These are phyloP conservation scores for Papilio dardanus DNA, from an alignment of 1,140 invertebrate genomes.

Conservation along the genomic window DNA sequence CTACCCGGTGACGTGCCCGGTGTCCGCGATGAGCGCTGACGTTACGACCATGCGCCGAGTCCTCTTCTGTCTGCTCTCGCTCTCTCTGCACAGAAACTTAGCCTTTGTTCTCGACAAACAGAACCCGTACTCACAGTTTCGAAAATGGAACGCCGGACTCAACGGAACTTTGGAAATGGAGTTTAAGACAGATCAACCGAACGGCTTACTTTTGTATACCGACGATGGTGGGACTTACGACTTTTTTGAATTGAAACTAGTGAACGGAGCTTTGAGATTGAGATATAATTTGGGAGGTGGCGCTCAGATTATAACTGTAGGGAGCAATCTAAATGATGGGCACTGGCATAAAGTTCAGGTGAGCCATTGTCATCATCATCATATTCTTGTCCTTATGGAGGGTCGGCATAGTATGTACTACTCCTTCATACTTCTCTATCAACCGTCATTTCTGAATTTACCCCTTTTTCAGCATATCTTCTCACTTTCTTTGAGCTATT, in stretches of 20 bases:
- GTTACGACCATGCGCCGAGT: conserved; percentile 70
- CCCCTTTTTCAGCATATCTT: no score
- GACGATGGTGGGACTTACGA: conserved; percentile 97
- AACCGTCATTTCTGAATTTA: no score
- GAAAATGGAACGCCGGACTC: conserved; percentile 93
- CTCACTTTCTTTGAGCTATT: no score
- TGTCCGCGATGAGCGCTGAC: conserved; percentile 56
- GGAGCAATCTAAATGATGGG: conserved; percentile 92
- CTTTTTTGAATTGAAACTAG: conserved; percentile 97
- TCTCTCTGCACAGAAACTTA: conserved; percentile 69
- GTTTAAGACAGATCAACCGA: conserved; percentile 95
- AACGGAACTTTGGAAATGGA: conserved; percentile 95
- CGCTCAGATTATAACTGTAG: conserved; percentile 93
- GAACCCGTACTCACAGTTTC: conserved; percentile 94
- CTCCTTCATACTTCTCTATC: no score
- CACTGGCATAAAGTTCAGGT: conserved; percentile 95
- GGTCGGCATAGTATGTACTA: no score
- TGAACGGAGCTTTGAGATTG: conserved; percentile 93
- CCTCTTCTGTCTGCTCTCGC: conserved; percentile 71
- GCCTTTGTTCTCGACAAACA: conserved; percentile 92
- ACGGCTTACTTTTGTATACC: conserved; percentile 94
- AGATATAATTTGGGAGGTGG: conserved; percentile 94
- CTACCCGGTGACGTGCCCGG: conserved; percentile 56
- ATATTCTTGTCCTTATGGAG: no score
- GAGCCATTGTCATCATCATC: conserved; percentile 44